Evolutionary conservation across 64 coral and sea anemone genomes (phyloP).

Genomic region (Cladopsammia gracilis): DNA sequence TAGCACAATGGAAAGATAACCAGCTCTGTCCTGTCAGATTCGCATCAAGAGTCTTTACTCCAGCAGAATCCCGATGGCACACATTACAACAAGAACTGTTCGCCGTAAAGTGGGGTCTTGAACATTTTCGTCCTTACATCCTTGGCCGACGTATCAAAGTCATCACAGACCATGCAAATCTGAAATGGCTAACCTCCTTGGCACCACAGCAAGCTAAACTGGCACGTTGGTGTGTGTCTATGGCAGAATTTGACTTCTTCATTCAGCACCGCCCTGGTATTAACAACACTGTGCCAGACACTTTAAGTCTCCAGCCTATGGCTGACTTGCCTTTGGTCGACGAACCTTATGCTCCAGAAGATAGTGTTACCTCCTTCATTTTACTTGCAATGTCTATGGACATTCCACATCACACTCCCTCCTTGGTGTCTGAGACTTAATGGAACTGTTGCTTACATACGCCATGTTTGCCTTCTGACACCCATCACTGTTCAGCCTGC

Average conservation of each 20-base stretch:
- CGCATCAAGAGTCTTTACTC: slow-evolving; percentile 13
- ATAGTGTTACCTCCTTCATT: neutral
- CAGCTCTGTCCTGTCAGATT: neutral
- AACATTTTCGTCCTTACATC: slow-evolving; percentile 46
- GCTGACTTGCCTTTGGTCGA: neutral
- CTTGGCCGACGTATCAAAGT: slow-evolving; percentile 40
- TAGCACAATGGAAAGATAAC: neutral
- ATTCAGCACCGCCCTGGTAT: neutral
- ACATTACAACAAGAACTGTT: slow-evolving; percentile 32
- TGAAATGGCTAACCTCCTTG: slow-evolving; percentile 17
- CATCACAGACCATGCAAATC: slow-evolving; percentile 31
- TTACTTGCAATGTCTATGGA: neutral
- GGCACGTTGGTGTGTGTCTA: neutral
- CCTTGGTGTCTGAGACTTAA: neutral
- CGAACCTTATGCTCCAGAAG: neutral
- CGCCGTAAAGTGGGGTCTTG: slow-evolving; percentile 36
- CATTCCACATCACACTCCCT: slow-evolving; percentile 3
- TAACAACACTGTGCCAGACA: neutral
- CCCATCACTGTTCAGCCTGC: neutral
- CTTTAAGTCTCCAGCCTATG: slow-evolving; percentile 2
- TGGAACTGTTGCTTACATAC: neutral
- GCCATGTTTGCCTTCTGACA: neutral
- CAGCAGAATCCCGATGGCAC: slow-evolving; percentile 3
- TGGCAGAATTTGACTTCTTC: neutral
- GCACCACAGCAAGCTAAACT: slow-evolving; percentile 33